Percentiles rank a stretch among this genome's conserved stretches.
Conservation (phyloP, 2,113 vertebrate species). For the Sminthopsis crassicaudata region DNA sequence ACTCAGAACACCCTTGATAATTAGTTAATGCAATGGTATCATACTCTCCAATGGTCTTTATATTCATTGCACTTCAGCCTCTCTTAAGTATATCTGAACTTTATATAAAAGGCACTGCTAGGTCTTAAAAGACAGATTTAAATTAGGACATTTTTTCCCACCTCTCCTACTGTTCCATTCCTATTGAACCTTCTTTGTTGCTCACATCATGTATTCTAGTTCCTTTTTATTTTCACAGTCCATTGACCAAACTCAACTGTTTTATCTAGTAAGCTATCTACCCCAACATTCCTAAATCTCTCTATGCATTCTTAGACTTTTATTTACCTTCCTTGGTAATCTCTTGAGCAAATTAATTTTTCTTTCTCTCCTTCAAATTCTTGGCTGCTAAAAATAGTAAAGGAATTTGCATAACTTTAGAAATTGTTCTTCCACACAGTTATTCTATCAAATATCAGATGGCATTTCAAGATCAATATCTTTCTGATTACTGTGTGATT, state of each 20-base stretch:
- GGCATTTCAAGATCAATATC: background rate
- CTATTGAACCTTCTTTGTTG: background rate
- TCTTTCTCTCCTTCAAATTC: background rate
- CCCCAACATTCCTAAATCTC: background rate
- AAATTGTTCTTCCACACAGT: background rate
- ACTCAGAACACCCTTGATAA: background rate
- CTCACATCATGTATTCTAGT: background rate
- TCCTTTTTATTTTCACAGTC: background rate
- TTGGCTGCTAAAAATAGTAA: background rate
- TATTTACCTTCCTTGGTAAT: background rate
- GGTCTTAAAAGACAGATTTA: background rate
- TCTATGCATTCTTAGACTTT: background rate
- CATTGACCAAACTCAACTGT: background rate
- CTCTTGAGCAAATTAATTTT: background rate
- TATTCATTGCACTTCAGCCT: background rate
- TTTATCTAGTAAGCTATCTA: background rate
- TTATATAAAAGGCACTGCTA: background rate
- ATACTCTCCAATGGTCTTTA: background rate
- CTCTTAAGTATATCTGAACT: background rate
- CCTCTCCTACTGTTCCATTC: background rate
- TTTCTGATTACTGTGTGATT: too few species aligned
- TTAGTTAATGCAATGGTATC: background rate
- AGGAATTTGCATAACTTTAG: background rate
- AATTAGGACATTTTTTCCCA: background rate
- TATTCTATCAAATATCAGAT: background rate